Base-by-base conservation (phyloP, 2,888 invertebrate genomes). In the Autographa gamma region DNA sequence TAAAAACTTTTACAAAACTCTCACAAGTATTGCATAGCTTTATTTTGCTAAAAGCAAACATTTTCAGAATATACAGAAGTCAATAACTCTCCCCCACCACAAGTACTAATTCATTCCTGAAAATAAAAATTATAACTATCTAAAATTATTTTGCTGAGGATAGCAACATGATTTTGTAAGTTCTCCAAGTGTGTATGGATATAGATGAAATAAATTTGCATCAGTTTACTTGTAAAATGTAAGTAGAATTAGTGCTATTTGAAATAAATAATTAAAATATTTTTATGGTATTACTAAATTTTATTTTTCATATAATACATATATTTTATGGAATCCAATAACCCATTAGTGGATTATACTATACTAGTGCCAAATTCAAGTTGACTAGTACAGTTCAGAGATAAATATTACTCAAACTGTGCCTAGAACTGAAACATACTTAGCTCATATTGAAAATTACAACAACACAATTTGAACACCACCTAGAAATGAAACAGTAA, bases 251-350 rank as follows among this genome's bases (percentile, higher is more conserved):
- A 61, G 16, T 25, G 34, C 38, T 38, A 38, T 63, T 74, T 75
- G 66, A 38, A 63, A 65, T 65, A 63, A 19, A 71, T 66, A 77
- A 79, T 78, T 73, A 80, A 80, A 83, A 79, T 79, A 64, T 76
- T 65, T 71, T 63, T n/a, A 71, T 66, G 66, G 69, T 83, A 80
- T 80, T 71, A 81, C 84, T 81, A 84, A 73, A 69, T 83, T 83
- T 83, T 80, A 79, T 80, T 80, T 77, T 72, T 84, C 52, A 73
- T 83, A 73, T 80, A 74, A 79, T 83, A 83, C 77, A 82, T 81
- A 80, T 79, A 69, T 74, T 80, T 73, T 76, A 80, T 84, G 84
- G 83, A 82, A 83, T 83, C 74, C 73, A 74, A 71, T 73, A 82
- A 83, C 74, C 80, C 77, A 69, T 76, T 56, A 63, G 60, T 77